Conservation (phyloP, 2,888 invertebrate genomes). For the Sarcophaga caerulescens region DNA sequence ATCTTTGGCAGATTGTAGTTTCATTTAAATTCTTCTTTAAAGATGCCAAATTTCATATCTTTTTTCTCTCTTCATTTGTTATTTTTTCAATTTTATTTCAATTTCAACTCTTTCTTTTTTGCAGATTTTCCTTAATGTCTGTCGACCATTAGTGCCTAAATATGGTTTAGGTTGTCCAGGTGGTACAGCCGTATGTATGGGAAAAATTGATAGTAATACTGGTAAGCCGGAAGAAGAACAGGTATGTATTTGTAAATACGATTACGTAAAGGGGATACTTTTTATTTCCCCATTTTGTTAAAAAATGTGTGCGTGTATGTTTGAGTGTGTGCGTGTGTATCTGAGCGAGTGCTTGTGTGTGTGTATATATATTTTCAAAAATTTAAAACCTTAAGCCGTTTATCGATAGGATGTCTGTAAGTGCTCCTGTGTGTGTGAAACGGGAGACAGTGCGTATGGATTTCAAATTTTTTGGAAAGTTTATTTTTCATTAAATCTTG, state of each 20-base stretch:
- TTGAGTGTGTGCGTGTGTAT: background rate
- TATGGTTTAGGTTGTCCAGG: conserved; percentile 80
- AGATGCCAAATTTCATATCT: conserved; percentile 46
- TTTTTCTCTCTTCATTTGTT: conserved; percentile 23
- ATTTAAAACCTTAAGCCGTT: conserved; percentile 59
- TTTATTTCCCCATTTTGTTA: background rate
- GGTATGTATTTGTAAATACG: conserved; percentile 73
- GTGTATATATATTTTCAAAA: background rate
- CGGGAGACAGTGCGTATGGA: background rate
- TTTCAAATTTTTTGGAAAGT: background rate
- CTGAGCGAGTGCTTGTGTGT: background rate
- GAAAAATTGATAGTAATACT: conserved; percentile 74
- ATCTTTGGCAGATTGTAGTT: background rate
- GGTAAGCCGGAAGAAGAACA: conserved; percentile 79
- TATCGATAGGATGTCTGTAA: conserved; percentile 9
- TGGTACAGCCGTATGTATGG: conserved; percentile 79
- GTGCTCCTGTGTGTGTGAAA: background rate
- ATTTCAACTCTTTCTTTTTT: conserved; percentile 11
- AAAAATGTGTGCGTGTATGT: background rate
- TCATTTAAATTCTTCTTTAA: conserved; percentile 47
- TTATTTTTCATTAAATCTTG: too few species aligned
- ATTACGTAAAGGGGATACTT: conserved; percentile 9
- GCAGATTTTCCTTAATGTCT: conserved; percentile 80
- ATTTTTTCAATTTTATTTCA: conserved; percentile 5
- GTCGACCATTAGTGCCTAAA: conserved; percentile 80